Evolutionary conservation across 1,140 invertebrate species (phyloP), one percentile per base, ranked within the genome.

Genomic region (Bilobella aurantiaca): DNA sequence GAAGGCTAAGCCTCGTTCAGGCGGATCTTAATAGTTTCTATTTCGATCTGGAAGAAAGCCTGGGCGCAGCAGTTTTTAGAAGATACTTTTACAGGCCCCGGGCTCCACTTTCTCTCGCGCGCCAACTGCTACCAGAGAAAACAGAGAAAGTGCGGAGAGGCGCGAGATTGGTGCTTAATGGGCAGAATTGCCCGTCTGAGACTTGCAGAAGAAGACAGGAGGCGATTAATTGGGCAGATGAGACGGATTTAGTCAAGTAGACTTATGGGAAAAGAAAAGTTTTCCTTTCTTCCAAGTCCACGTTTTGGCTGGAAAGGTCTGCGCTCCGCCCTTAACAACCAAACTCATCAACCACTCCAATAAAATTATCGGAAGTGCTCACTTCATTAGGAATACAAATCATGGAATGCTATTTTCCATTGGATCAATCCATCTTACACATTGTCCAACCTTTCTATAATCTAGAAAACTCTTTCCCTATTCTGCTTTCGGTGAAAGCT

Each of bases 151-250:
- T 61, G 29, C 23, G 8, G 49, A 53, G 8, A 14, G 49, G 49
- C 3, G 5, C 23, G 12, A 5, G 21, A 53, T 42, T 42, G 37
- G 37, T n/a, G 8, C 37, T 8, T 53, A 53, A 53, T 53, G 49
- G 49, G 12, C 18, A 30, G 62, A 57, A 57, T 63, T 28, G 32
- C 29, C 57, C 62, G 49, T 56, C 49, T 64, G 62, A 64, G 56
- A 64, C 47, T 57, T n/a, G n/a, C 29, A 64, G 49, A 12, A 29
- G 57, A 25, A 57, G 62, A 64, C 31, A 57, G 34, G 56, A 57
- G 28, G 23, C 12, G 65, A 67, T 67, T 67, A 67, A 67, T 67
- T 64, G 29, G 61, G 61, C 65, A 67, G 65, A 63, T 67, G 65
- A 67, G 65, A 67, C 65, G 65, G 65, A 67, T 67, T 67, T 58